These are phyloP conservation scores for Catocala fraxini DNA, from an alignment of 2,888 invertebrate genomes.

Conservation along the genomic window DNA sequence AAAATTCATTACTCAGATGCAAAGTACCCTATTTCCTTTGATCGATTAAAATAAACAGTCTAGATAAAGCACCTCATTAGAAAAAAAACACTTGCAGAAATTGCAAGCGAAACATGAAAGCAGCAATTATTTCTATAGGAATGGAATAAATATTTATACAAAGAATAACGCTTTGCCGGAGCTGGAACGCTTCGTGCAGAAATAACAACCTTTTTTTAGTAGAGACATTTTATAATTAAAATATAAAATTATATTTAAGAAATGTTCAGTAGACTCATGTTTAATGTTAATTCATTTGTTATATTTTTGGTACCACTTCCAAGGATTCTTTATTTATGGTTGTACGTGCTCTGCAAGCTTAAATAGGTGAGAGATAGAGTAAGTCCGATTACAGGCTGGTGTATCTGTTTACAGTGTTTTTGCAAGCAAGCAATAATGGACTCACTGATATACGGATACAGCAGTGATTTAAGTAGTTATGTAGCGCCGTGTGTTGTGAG, in stretches of 20 bases:
- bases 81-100: background rate
- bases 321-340: slow-evolving; percentile 26
- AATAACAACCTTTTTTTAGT: background rate
- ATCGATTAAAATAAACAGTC: no score
- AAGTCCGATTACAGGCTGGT: slow-evolving; percentile 7
- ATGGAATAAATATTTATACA: background rate
- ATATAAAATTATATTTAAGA: slow-evolving; percentile 6
- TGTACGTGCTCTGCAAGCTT: slow-evolving; percentile 16
- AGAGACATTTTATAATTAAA: slow-evolving; percentile 7
- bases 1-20: no score
- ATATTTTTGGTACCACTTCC: slow-evolving; percentile 36
- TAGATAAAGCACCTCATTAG: background rate
- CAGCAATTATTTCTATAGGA: background rate
- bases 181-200: background rate
- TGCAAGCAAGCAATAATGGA: background rate
- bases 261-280: slow-evolving; percentile 2
- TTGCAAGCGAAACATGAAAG: background rate
- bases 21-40: no score
- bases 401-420: slow-evolving; percentile 7
- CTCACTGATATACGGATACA: background rate
- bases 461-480: no score
- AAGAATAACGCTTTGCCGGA: background rate
- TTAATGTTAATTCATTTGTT: slow-evolving; percentile 5
- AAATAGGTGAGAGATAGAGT: slow-evolving; percentile 3
- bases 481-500: no score